Evolutionary conservation across 2,797 vertebrate genomes (phyloP), one percentile per base, ranked within the genome.

Genomic region (Tapera naevia): DNA sequence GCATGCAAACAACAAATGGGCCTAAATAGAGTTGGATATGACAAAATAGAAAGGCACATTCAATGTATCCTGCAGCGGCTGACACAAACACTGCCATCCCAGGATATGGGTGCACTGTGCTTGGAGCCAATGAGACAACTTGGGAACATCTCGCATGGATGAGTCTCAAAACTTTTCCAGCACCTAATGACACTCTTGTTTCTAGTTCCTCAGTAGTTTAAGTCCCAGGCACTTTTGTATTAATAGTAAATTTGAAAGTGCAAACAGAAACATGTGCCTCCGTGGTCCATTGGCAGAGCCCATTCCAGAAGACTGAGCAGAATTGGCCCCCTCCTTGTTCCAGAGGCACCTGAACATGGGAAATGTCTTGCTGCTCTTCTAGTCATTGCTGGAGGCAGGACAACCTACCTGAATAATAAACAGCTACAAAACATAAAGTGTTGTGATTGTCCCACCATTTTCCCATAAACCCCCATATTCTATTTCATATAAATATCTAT

Each of bases 271-370:
- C n/a, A 10, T 4, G 37, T 65, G 58, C 41, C 13, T 58, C 70
- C 25, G 23, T 4, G 19, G 56, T 46, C 56, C 48, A 17, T 3
- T 50, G 58, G 39, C 53, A 84, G 53, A 88, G 57, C 39, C 62
- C 0, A 0, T 54, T 86, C 56, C 39, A 62, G 53, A 32, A 45
- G 46, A 54, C 39, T 3, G 16, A 62, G 56, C 50, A 61, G 67
- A 39, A 9, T 46, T 0, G 5, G 7, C 2, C 8, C 13, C 17
- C 23, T n/a, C n/a, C 53, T 70, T 2, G 2, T 60, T 61, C 35
- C 65, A 66, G 51, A 66, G 27, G 23, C 21, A 73, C 19, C 60
- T 50, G 69, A 66, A 43, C 0, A 2, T 51, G 4, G 73, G 69
- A 88, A 57, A 72, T 1, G 1, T 25, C 69, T 50, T 76, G 32